A percentile compares a stretch with the other conserved stretches of the same genome.
Evolutionary conservation across 2,888 invertebrate species (phyloP).

Genomic region (Nemotelus nigrinus): DNA sequence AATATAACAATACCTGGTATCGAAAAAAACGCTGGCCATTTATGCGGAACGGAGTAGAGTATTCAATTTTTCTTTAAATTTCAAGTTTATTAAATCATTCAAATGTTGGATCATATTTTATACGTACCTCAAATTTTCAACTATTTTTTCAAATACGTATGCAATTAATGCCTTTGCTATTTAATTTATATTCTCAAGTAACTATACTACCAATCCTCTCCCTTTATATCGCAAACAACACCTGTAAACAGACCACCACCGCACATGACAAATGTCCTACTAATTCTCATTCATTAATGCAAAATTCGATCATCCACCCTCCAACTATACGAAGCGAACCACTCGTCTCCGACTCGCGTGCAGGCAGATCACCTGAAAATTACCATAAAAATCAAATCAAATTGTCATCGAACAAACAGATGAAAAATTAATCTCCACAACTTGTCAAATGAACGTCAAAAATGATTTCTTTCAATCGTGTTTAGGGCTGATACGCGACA

Average conservation of each 20-base stretch:
- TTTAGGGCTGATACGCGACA: conserved; percentile 28
- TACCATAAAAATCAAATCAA: conserved; percentile 54
- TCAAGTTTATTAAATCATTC: too few species aligned
- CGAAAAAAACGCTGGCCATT: too few species aligned
- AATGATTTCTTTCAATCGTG: conserved; percentile 43
- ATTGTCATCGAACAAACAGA: conserved; percentile 54
- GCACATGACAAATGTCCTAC: conserved; percentile 36
- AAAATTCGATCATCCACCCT: not conserved
- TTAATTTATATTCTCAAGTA: too few species aligned
- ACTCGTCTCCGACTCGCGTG: not conserved
- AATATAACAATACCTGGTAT: too few species aligned
- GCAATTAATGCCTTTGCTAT: too few species aligned
- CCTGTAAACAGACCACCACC: conserved; percentile 36
- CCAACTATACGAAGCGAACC: not conserved
- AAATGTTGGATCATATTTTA: too few species aligned
- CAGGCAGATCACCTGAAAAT: conserved; percentile 27
- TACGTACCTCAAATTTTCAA: too few species aligned
- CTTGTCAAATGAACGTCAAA: conserved; percentile 61
- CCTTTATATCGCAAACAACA: not conserved
- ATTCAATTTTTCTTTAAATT: too few species aligned
- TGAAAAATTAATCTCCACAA: conserved; percentile 60
- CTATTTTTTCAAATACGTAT: too few species aligned
- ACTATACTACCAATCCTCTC: too few species aligned
- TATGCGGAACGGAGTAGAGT: too few species aligned
- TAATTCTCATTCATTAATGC: conserved; percentile 17